Conservation (phyloP, 2,797 vertebrate genomes). For the Eulemur mongoz region DNA sequence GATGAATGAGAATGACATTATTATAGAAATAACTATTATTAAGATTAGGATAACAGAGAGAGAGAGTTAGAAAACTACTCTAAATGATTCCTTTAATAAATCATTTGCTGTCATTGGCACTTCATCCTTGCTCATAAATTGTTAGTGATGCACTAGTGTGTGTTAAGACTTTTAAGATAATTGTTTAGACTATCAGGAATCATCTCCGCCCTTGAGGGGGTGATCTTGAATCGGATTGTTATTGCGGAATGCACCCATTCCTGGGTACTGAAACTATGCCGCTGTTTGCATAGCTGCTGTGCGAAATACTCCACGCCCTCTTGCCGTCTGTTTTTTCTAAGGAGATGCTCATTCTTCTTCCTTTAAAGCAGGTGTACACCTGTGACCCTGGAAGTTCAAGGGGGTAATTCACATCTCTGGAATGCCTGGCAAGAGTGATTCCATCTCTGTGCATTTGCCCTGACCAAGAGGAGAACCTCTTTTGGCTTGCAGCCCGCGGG, state of each 20-base stretch:
- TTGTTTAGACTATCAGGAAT: neutral
- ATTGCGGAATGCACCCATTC: neutral
- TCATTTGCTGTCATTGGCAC: neutral
- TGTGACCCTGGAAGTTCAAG: neutral
- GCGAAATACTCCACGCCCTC: neutral
- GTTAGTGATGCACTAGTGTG: neutral
- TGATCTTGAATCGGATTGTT: neutral
- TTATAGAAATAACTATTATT: slow-evolving; percentile 22
- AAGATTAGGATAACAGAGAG: neutral
- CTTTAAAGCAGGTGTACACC: too few species aligned
- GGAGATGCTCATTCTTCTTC: neutral
- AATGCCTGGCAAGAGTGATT: neutral
- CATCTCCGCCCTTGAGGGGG: neutral
- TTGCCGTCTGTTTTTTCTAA: neutral
- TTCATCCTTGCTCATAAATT: neutral
- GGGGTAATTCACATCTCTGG: neutral
- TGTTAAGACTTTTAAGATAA: slow-evolving; percentile 6
- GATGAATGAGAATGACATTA: neutral
- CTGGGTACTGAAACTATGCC: neutral
- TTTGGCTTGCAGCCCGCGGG: neutral
- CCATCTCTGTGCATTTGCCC: neutral
- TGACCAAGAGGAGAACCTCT: neutral
- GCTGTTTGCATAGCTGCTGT: neutral
- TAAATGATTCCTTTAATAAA: slow-evolving; percentile 37
- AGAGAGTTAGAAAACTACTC: neutral